These are phyloP conservation scores for Octonoba sinensis DNA, from an alignment of 2,888 invertebrate genomes.

Conservation along the genomic window DNA sequence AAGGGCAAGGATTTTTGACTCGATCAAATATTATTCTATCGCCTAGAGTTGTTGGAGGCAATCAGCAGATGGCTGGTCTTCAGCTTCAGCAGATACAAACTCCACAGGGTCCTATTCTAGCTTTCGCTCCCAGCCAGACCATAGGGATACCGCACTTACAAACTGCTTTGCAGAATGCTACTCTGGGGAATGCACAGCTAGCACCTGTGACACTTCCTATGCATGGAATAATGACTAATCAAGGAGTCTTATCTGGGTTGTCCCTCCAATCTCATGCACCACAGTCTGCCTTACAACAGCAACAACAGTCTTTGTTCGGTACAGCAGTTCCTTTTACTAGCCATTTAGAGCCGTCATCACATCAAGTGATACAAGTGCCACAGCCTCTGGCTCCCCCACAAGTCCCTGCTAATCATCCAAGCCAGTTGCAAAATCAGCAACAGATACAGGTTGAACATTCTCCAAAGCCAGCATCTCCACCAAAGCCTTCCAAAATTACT, in stretches of 20 bases:
- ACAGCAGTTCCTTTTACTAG: conserved; percentile 61
- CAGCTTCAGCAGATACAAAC: conserved; percentile 74
- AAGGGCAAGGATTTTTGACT: conserved; percentile 60
- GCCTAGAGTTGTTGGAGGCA: conserved; percentile 50
- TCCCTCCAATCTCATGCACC: conserved; percentile 59
- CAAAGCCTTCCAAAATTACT: conserved; percentile 54
- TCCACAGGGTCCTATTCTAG: conserved; percentile 73
- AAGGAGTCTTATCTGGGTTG: conserved; percentile 56
- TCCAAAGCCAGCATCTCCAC: conserved; percentile 41
- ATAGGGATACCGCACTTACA: conserved; percentile 58
- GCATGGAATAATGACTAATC: conserved; percentile 55
- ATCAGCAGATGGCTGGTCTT: conserved; percentile 53
- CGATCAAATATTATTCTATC: conserved; percentile 64
- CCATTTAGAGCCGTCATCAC: conserved; percentile 61
- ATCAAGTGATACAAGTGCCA: conserved; percentile 57
- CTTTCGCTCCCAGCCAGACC: conserved; percentile 69
- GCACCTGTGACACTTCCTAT: conserved; percentile 58
- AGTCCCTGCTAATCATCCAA: conserved; percentile 31
- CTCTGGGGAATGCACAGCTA: conserved; percentile 44
- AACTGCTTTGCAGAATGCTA: conserved; percentile 39
- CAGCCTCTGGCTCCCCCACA: conserved; percentile 44
- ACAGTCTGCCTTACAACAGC: conserved; percentile 60
- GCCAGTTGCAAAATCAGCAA: conserved; percentile 30
- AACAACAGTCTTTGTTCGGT: conserved; percentile 50
- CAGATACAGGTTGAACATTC: conserved; percentile 39